phyloP scores from a whole-genome alignment of 2,113 vertebrate species.

The Microtus pennsylvanicus region DNA sequence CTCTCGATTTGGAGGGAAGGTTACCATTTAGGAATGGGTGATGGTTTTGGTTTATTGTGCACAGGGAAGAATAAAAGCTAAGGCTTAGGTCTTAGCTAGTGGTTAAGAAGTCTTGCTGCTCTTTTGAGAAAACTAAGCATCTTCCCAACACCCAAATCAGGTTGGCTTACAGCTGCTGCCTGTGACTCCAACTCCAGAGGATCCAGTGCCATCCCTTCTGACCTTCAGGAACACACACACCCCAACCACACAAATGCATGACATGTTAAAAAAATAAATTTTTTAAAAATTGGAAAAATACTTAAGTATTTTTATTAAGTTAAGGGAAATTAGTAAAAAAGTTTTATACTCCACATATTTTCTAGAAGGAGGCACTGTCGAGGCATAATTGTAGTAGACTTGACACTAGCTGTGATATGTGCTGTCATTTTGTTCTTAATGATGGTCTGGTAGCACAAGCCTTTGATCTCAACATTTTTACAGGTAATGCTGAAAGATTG shows the following conservation, averaged over 20 bases:
- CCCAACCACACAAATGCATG: background rate
- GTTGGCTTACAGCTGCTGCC: background rate
- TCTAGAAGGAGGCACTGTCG: background rate
- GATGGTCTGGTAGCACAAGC: background rate
- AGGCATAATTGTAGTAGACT: background rate
- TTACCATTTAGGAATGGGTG: background rate
- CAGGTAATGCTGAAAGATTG: background rate
- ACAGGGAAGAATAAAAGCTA: background rate
- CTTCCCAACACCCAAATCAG: background rate
- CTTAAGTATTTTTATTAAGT: background rate
- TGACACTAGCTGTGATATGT: background rate
- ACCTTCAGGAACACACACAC: background rate
- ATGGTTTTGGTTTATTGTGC: background rate
- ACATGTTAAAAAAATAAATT: background rate
- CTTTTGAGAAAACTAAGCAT: background rate
- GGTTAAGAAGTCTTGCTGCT: background rate
- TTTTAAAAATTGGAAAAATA: background rate
- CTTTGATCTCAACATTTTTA: background rate
- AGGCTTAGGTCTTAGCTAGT: background rate
- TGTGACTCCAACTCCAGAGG: background rate
- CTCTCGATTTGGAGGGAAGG: background rate
- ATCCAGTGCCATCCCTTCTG: background rate
- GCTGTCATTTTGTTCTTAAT: background rate
- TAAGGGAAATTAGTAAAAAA: background rate
- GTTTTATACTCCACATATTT: background rate